phyloP scores from a whole-genome alignment of 2,888 invertebrate species.

The Hedychridium roseum region DNA sequence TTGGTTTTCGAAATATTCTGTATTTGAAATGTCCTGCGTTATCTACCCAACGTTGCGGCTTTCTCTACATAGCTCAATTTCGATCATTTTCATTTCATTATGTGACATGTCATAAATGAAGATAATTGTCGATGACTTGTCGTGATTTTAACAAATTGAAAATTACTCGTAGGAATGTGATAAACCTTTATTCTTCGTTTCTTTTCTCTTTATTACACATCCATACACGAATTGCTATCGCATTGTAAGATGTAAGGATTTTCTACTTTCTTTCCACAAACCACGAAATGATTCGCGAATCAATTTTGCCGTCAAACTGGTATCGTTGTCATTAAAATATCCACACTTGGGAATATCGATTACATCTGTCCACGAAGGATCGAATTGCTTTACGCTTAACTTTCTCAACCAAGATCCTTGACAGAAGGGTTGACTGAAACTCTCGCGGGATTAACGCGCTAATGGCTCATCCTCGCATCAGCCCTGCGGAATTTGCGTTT shows the following conservation, averaged over 20 bases:
- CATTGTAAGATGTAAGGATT: background rate
- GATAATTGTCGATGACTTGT: too few species aligned
- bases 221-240: background rate
- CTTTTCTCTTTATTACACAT: background rate
- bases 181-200: too few species aligned
- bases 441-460: constrained; percentile 45
- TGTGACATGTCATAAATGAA: too few species aligned
- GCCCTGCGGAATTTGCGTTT: constrained; percentile 54
- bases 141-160: too few species aligned
- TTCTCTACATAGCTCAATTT: too few species aligned
- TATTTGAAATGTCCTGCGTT: too few species aligned
- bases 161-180: too few species aligned
- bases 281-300: background rate
- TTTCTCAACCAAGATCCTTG: constrained; percentile 52
- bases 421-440: constrained; percentile 33
- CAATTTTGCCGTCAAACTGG: background rate
- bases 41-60: too few species aligned
- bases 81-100: too few species aligned
- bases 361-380: constrained; percentile 38
- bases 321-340: background rate
- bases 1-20: too few species aligned
- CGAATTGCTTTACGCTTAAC: constrained; percentile 48
- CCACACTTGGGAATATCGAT: constrained; percentile 35
- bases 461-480: constrained; percentile 42
- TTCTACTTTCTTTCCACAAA: background rate